Percentiles rank a stretch among this genome's conserved stretches.
These are phyloP conservation scores for Adineta ricciae DNA, from an alignment of 2,888 invertebrate species.

Conservation along the genomic window DNA sequence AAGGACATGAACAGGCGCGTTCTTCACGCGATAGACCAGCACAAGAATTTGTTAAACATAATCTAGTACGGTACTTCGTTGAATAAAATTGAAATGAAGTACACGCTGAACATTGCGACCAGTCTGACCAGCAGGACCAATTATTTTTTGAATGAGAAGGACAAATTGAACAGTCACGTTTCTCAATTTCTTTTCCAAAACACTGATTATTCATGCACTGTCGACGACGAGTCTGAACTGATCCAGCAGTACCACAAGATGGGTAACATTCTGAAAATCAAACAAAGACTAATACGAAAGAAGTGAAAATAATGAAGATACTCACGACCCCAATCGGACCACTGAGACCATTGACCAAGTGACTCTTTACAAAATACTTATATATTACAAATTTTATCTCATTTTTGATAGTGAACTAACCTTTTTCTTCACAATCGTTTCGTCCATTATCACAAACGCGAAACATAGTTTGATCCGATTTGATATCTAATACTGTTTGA, in stretches of 20 bases:
- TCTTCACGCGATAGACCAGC: background rate
- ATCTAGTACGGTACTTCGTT: slow-evolving; percentile 1
- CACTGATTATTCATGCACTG: background rate
- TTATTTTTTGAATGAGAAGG: background rate
- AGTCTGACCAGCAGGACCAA: slow-evolving; percentile 19
- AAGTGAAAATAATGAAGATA: background rate
- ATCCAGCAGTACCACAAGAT: background rate
- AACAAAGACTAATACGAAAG: background rate
- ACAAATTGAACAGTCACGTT: slow-evolving; percentile 14
- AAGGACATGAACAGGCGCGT: slow-evolving; percentile 3
- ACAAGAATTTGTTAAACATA: slow-evolving; percentile 16
- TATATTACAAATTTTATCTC: background rate
- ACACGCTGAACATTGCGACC: slow-evolving; percentile 26
- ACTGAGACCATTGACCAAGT: background rate
- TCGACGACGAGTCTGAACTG: background rate
- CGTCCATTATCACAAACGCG: background rate
- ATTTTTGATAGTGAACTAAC: background rate
- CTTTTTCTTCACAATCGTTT: background rate
- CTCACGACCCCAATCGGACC: background rate
- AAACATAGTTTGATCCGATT: background rate
- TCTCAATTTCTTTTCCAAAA: background rate
- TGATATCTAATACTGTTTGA: background rate
- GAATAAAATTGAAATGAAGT: background rate
- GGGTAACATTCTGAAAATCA: background rate
- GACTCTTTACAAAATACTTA: background rate